phyloP scores from a whole-genome alignment of 2,113 vertebrate genomes.

The Gymnocephalus cernua region DNA sequence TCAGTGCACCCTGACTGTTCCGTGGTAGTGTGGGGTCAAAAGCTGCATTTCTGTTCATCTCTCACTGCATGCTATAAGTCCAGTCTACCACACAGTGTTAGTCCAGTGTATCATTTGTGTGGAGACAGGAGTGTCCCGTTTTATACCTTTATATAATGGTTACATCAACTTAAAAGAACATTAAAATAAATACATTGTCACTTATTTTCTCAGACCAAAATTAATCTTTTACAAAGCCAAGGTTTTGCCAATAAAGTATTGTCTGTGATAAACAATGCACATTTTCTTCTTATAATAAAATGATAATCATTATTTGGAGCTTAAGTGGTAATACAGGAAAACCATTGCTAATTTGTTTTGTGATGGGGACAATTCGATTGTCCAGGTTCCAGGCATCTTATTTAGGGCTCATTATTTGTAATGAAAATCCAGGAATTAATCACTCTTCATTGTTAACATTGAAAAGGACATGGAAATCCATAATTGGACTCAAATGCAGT shows the following conservation, averaged over 20 bases:
- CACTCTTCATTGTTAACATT: background rate
- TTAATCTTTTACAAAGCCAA: background rate
- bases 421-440: background rate
- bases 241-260: background rate
- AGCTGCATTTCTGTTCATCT: background rate
- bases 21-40: constrained; percentile 3
- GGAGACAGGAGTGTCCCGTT: background rate
- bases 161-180: constrained; percentile 19
- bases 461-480: background rate
- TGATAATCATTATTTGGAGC: too few relatives aligned
- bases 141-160: constrained; percentile 3
- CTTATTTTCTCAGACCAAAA: background rate
- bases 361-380: background rate
- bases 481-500: background rate
- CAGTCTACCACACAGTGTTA: background rate
- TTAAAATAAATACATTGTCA: background rate
- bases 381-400: background rate
- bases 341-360: background rate
- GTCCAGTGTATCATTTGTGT: background rate
- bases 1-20: constrained; percentile 16
- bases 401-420: background rate
- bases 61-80: background rate
- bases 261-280: too few relatives aligned
- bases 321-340: too few relatives aligned
- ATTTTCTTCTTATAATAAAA: too few relatives aligned